Evolutionary conservation across 2,888 invertebrate species (phyloP).

Genomic region (Eupithecia inturbata): DNA sequence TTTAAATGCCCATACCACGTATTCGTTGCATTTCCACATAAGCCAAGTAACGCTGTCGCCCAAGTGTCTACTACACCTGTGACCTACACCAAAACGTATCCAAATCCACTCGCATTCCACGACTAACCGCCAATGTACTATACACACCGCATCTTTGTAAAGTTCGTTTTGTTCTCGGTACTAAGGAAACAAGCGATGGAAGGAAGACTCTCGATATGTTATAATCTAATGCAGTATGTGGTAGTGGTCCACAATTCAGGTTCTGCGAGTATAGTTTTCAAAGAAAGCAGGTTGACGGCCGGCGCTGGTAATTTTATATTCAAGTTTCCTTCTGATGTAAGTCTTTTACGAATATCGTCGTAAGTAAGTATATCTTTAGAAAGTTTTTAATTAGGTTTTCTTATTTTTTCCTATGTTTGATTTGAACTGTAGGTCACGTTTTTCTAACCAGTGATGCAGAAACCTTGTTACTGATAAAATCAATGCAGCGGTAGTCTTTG

Average conservation of each 20-base stretch:
- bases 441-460: neutral
- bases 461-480: neutral
- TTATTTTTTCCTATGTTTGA: neutral
- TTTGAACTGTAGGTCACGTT: neutral
- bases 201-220: slow-evolving; percentile 54
- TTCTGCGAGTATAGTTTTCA: slow-evolving; percentile 50
- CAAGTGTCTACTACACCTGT: slow-evolving; percentile 74
- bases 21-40: slow-evolving; percentile 66
- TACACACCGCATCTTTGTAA: slow-evolving; percentile 48
- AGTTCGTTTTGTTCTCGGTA: slow-evolving; percentile 28
- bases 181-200: slow-evolving; percentile 58
- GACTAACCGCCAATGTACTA: slow-evolving; percentile 44
- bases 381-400: neutral
- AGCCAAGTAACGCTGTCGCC: slow-evolving; percentile 69
- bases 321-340: neutral
- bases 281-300: slow-evolving; percentile 11
- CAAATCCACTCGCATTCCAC: slow-evolving; percentile 53
- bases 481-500: neutral
- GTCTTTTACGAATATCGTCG: neutral
- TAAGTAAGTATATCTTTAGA: neutral
- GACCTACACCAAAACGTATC: slow-evolving; percentile 62
- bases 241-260: slow-evolving; percentile 64
- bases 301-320: neutral
- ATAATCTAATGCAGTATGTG: slow-evolving; percentile 55
- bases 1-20: slow-evolving; percentile 32